Conservation (phyloP, 2,113 vertebrate genomes). For the Cottus gobio region DNA sequence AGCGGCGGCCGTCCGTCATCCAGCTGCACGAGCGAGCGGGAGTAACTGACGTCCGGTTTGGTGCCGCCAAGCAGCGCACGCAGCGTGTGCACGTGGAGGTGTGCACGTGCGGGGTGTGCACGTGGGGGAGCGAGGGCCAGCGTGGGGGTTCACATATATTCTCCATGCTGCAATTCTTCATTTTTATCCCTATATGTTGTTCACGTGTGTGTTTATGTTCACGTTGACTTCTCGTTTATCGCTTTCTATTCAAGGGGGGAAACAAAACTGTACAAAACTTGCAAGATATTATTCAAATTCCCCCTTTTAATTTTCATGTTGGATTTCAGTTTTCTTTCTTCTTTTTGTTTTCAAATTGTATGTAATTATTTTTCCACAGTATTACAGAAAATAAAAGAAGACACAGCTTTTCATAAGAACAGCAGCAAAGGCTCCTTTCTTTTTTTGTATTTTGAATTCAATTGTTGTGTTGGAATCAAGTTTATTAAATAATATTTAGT, state of each 20-base stretch:
- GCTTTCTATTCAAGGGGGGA: conserved; percentile 56
- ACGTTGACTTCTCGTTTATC: conserved; percentile 55
- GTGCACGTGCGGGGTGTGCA: conserved; percentile 27
- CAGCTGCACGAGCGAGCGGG: conserved; percentile 37
- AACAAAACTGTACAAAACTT: conserved; percentile 64
- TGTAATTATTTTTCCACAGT: conserved; percentile 87
- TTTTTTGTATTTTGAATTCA: not conserved
- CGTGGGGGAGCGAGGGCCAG: too few species aligned
- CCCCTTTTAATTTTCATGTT: conserved; percentile 67
- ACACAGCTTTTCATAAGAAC: conserved; percentile 80
- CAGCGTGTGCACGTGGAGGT: not conserved
- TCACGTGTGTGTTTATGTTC: conserved; percentile 53
- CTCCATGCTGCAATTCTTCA: conserved; percentile 40
- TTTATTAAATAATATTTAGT: not conserved
- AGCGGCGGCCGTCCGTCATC: conserved; percentile 33
- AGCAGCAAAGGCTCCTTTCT: conserved; percentile 18
- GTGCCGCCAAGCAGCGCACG: too few species aligned
- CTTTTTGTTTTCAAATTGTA: conserved; percentile 74
- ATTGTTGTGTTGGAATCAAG: not conserved
- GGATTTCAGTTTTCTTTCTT: conserved; percentile 17
- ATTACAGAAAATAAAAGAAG: conserved; percentile 79
- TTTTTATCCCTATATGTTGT: conserved; percentile 58
- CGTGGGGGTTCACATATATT: too few species aligned
- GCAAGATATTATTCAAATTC: conserved; percentile 68
- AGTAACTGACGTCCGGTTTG: conserved; percentile 22